Base-by-base conservation (phyloP, 2,113 vertebrate genomes). In the Campylomormyrus tamandua region DNA sequence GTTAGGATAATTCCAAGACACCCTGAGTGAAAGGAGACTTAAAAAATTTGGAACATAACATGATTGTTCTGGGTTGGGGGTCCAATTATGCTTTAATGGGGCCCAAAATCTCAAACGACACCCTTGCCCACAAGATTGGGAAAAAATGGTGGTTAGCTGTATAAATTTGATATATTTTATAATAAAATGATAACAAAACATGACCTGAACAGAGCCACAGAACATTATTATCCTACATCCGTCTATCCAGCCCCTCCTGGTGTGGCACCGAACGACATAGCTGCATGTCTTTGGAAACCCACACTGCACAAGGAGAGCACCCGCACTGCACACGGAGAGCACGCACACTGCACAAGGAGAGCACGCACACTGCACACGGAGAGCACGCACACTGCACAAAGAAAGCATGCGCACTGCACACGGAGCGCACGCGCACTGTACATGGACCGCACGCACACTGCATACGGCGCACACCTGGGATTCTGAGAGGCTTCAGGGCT, bases 311-410 rank as follows among this genome's bases (percentile, higher is more conserved):
- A 24, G 56, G 56, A 8, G 21, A 52, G 13, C 10, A 52, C 13
- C 0, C 2, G 4, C 19, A n/a, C 2, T 2, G 3, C 7, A 58
- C 5, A 58, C 8, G 56, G 56, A 8, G 21, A 52, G 13, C 10
- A 52, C 13, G 0, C 2, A 0, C 39, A 50, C 49, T 5, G 5
- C 42, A 45, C 42, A 45, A 0, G 5, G 42, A 45, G 5, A 0
- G 10, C 49, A 13, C 11, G 49, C 49, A 0, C 9, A 50, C 11
- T 50, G 10, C 49, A 50, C 39, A 39, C 3, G 39, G 39, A 39
- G 3, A 3, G 10, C 49, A 13, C 11, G 2, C 49, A 0, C 19
- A n/a, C 1, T 2, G 0, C 21, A 58, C 5, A 58, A 0, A 21
- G 39, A 39, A 0, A 0, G 39, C 39, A 39, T 0, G 0, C 39